phyloP scores from a whole-genome alignment of 2,797 vertebrate genomes.

The Gadopsis bispinosus region DNA sequence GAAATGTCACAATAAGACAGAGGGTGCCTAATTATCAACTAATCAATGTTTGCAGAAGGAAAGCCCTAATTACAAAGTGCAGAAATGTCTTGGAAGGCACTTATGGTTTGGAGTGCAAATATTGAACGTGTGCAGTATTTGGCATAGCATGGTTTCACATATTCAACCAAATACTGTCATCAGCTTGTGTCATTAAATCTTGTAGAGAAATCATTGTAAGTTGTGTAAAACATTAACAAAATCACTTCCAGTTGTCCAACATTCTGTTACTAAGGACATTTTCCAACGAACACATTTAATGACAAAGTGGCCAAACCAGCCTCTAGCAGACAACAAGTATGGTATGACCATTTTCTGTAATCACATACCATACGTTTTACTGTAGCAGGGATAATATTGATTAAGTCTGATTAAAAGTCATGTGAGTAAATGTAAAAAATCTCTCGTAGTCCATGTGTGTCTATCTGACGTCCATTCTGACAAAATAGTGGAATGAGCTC shows the following conservation, averaged over 20 bases:
- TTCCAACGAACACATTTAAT: neutral
- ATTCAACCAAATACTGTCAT: neutral
- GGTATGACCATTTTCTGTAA: neutral
- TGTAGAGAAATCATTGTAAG: neutral
- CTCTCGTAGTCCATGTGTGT: neutral
- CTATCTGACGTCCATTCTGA: neutral
- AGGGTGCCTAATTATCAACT: neutral
- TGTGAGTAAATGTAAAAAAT: neutral
- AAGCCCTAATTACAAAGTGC: neutral
- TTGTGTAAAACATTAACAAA: neutral
- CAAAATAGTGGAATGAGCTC: neutral
- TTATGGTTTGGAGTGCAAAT: slow-evolving; percentile 13
- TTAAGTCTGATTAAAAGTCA: neutral
- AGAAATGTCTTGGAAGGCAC: neutral
- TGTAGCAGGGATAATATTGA: neutral
- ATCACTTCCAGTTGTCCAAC: neutral
- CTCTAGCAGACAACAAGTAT: neutral
- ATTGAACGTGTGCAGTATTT: neutral
- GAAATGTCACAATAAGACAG: neutral
- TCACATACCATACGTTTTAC: neutral
- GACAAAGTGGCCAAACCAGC: neutral
- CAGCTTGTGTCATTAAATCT: neutral
- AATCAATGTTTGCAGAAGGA: neutral
- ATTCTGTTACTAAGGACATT: neutral
- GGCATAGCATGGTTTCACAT: neutral